Base-by-base conservation (phyloP, 2,888 invertebrate genomes). In the Xestia xanthographa region DNA sequence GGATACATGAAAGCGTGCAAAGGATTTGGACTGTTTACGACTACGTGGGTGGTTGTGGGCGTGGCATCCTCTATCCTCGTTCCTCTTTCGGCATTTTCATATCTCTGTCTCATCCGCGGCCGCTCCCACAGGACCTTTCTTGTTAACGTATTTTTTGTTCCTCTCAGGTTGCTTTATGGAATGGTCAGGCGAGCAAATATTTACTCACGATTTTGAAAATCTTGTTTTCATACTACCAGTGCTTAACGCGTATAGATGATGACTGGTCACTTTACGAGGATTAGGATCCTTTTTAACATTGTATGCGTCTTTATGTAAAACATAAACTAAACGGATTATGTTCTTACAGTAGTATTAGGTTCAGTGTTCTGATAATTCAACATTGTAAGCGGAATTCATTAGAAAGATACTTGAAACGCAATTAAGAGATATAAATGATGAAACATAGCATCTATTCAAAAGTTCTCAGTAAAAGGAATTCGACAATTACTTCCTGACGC, bases 41-140 rank as follows among this genome's bases (percentile, higher is more conserved):
- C 96, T 94, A 95, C 96, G 96, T 96, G 96, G 96, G 96, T 96
- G 96, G 96, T 93, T 95, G 92, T 95, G 95, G 96, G 96, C 96
- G 96, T 94, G 96, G 95, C 95, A 90, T 88, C 80, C 82, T 87
- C 89, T 85, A 83, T 95, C 95, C 89, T 89, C 84, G 86, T 95
- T 91, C 53, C 82, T 82, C 93, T 66, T 79, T 58, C 60, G 72
- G 60, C 56, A 65, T 69, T 84, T 85, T 68, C 78, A 85, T 92
- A 92, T 91, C 56, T 89, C 90, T 85, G 79, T 95, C 92, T 94
- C 95, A 89, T 29, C 88, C 79, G 80, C 91, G 95, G 95, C 96
- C 96, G 95, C 96, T 96, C 96, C 96, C 96, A 96, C 96, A 96
- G 96, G 96, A 96, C 93, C 94, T 92, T 92, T 95, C 96, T 96